Evolutionary conservation across 1,140 invertebrate genomes (phyloP).

Genomic region (Drosophila melanogaster): DNA sequence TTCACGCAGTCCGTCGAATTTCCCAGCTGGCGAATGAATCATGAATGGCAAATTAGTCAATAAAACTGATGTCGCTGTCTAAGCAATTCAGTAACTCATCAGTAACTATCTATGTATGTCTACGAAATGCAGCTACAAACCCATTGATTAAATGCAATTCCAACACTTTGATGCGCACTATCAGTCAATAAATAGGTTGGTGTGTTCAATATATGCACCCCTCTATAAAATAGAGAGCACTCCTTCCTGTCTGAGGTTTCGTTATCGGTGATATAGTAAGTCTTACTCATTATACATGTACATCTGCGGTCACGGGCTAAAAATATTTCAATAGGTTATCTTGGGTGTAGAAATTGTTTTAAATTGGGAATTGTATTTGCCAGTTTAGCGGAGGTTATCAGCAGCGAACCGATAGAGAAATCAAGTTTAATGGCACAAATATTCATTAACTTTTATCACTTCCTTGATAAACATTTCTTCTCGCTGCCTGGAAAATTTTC

Average conservation of each 20-base stretch:
- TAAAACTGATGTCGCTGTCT: not conserved
- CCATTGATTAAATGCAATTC: conserved; percentile 22
- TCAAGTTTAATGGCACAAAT: not conserved
- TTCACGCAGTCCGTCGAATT: conserved; percentile 25
- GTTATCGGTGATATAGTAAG: conserved; percentile 25
- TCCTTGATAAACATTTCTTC: conserved; percentile 51
- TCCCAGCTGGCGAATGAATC: conserved; percentile 55
- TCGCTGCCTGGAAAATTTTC: conserved; percentile 52
- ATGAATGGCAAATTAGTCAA: conserved; percentile 51
- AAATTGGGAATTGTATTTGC: conserved; percentile 8
- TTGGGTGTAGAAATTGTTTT: not conserved
- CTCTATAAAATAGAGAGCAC: not conserved
- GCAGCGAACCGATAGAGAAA: not conserved
- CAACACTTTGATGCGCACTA: not conserved
- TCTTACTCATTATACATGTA: conserved; percentile 15
- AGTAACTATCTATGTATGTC: not conserved
- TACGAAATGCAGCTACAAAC: not conserved
- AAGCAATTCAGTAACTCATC: conserved; percentile 15
- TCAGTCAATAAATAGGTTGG: not conserved
- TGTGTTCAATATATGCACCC: not conserved
- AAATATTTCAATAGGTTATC: conserved; percentile 32
- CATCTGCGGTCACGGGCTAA: conserved; percentile 2
- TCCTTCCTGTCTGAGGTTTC: conserved; percentile 4
- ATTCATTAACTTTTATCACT: not conserved
- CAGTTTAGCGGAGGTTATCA: not conserved